These are phyloP conservation scores for Antedon mediterranea DNA, from an alignment of 53 echinoderm and acorn worm genomes.

Conservation along the genomic window DNA sequence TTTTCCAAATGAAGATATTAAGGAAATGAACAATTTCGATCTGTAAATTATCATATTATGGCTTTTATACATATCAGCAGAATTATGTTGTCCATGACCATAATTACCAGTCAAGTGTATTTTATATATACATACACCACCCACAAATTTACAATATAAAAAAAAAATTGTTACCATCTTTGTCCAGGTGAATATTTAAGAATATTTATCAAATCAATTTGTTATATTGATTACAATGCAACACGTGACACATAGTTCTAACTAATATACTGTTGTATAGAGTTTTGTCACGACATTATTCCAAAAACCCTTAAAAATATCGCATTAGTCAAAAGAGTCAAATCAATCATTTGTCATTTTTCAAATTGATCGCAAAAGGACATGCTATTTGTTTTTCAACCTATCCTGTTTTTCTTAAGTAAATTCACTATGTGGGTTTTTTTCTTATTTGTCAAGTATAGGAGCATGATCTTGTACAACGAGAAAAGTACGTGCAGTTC, in stretches of 20 bases:
- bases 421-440: not conserved
- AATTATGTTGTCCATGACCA: too few species aligned
- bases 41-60: too few species aligned
- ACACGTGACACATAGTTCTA: too few species aligned
- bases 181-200: not conserved
- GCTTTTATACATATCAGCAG: too few species aligned
- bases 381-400: not conserved
- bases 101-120: too few species aligned
- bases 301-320: not conserved
- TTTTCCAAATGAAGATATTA: too few species aligned
- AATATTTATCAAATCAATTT: not conserved
- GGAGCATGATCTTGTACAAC: not conserved
- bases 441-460: not conserved
- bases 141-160: not conserved
- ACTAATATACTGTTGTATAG: not conserved
- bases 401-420: not conserved
- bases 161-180: not conserved
- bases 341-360: not conserved
- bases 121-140: not conserved
- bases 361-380: not conserved
- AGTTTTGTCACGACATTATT: not conserved
- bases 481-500: not conserved
- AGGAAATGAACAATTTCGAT: too few species aligned
- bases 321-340: not conserved
- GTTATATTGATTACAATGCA: too few species aligned